Base-by-base conservation (phyloP, 64 coral and sea anemone species). In the Pocillopora verrucosa region DNA sequence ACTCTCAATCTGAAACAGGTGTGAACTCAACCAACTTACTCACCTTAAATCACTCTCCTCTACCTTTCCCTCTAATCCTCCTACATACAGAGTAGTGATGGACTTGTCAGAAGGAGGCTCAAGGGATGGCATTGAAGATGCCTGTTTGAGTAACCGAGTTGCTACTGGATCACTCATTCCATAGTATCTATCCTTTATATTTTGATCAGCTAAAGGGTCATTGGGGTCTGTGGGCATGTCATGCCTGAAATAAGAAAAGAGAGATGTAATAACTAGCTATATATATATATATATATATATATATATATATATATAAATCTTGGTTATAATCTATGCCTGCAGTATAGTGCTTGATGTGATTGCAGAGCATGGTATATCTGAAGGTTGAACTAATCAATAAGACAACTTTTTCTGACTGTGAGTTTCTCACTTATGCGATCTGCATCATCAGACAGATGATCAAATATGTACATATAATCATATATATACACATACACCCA, bases 171-270 rank as follows among this genome's bases (percentile, higher is more conserved):
- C 97, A 89, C 93, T 99, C 10, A 93, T 89, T 36, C 97, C 97
- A 95, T 99, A 99, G 65, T 95, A 99, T 78, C 97, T 92, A 61
- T 99, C 97, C 69, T 99, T 99, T 68, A 99, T 99, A 68, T 99
- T 99, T 65, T 99, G 97, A 72, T 99, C 97, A 16, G 97, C 97
- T 38, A 99, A 37, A 58, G 97, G 97, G 67, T 99, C 97, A 87
- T 93, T 95, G 1, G 97, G 97, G 38, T 99, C 97, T 80, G 97
- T 99, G 5, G 97, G 97, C 97, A 99, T 99, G 41, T 99, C 97
- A 87, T 99, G 97, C 72, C 97, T 99, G 64, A 41, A 83, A 74
- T 75, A 30, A 30, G 30, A 0, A 0, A 30, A 30, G 30, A 30
- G 30, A 30, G 30, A 30, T 30, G 30, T 30, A 30, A 38, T 34